Percentiles rank a stretch among this genome's conserved stretches.
phyloP scores from a whole-genome alignment of 2,888 invertebrate species.

The Ptychoptera contaminata region DNA sequence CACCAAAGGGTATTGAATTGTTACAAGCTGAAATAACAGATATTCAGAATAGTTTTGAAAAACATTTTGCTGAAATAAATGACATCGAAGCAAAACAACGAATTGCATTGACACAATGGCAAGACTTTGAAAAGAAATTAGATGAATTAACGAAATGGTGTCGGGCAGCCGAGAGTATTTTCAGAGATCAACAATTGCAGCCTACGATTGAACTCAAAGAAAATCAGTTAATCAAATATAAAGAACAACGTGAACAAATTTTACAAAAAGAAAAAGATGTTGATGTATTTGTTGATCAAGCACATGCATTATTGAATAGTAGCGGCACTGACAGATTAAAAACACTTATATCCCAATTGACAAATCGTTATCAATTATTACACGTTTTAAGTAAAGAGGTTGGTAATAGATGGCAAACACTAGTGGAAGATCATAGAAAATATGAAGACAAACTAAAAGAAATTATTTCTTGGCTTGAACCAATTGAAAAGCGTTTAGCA shows the following conservation, averaged over 20 bases:
- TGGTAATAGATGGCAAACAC: slow-evolving; percentile 64
- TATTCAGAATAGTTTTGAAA: slow-evolving; percentile 47
- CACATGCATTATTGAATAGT: slow-evolving; percentile 69
- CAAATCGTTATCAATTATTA: slow-evolving; percentile 67
- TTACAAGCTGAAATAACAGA: slow-evolving; percentile 58
- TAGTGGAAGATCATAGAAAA: slow-evolving; percentile 68
- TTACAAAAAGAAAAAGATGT: slow-evolving; percentile 68
- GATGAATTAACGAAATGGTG: slow-evolving; percentile 78
- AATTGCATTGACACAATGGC: slow-evolving; percentile 65
- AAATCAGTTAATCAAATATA: slow-evolving; percentile 51
- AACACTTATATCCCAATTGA: slow-evolving; percentile 77
- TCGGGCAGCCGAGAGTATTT: slow-evolving; percentile 63
- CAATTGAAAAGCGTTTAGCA: slow-evolving; percentile 53
- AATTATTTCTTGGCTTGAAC: slow-evolving; percentile 60
- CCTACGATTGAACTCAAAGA: slow-evolving; percentile 69
- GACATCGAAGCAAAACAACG: slow-evolving; percentile 58
- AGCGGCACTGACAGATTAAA: slow-evolving; percentile 76
- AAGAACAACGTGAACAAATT: slow-evolving; percentile 59
- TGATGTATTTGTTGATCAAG: slow-evolving; percentile 76
- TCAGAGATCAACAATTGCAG: slow-evolving; percentile 73
- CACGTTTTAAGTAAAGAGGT: slow-evolving; percentile 72
- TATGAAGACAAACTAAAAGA: slow-evolving; percentile 61
- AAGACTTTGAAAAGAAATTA: slow-evolving; percentile 66
- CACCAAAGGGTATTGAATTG: slow-evolving; percentile 57
- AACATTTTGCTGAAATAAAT: slow-evolving; percentile 49